Base-by-base conservation (phyloP, 1,140 invertebrate species). In the Panonychus citri region DNA sequence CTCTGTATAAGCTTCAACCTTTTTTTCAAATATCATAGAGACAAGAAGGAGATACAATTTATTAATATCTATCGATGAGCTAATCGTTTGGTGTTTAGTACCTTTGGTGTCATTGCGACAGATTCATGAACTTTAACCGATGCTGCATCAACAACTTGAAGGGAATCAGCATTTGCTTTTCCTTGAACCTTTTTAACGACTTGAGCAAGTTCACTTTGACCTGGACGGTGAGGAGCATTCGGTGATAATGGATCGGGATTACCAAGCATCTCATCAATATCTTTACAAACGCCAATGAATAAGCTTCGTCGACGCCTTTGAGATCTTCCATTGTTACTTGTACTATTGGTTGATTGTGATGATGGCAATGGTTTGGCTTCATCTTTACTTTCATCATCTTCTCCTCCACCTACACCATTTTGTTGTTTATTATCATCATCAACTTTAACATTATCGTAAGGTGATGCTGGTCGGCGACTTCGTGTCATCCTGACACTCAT, bases 231-330 rank as follows among this genome's bases (percentile, higher is more conserved):
- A n/a, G n/a, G n/a, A n/a, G n/a, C n/a, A n/a, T n/a, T 50, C 1
- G 63, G 63, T 61, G 59, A 61, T 2, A 57, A 28, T 21, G 63
- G 62, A 34, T 54, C 60, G 4, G 57, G 55, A 4, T 48, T 40
- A 4, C 64, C 64, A 1, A 65, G 49, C 61, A 65, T 62, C 53
- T 65, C 64, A 46, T 65, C 64, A 15, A 65, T 65, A 51, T 65
- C 64, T 57, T 63, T 28, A 51, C 59, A 64, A 52, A 64, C 57
- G 3, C 64, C 56, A 12, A 62, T 61, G 52, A 62, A 62, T 21
- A 55, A 34, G 21, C 25, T 54, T 8, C 26, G n/a, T n/a, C n/a
- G n/a, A n/a, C n/a, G n/a, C n/a, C n/a, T n/a, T n/a, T n/a, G 40
- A 24, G 19, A 52, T 52, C 21, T 12, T n/a, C 30, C 42, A 55